phyloP scores from a whole-genome alignment of 2,113 vertebrate genomes.

The Tragelaphus scriptus region DNA sequence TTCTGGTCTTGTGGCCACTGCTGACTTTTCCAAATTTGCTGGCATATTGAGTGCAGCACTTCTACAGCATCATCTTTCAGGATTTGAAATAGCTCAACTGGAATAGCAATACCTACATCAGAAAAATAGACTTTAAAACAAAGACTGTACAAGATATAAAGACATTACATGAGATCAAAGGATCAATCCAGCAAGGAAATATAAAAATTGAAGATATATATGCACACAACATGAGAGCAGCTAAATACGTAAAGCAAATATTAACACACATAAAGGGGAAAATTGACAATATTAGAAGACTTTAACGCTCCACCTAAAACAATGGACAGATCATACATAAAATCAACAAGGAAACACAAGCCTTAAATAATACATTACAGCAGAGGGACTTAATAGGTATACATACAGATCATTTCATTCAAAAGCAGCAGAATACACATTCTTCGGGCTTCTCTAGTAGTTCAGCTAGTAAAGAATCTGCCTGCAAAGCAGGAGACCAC shows the following conservation, averaged over 20 bases:
- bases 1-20: too few species aligned
- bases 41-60: too few species aligned
- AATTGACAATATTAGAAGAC: neutral
- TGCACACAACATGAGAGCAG: neutral
- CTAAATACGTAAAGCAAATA: neutral
- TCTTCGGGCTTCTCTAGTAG: neutral
- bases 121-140: neutral
- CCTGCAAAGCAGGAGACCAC: neutral
- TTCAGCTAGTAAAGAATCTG: neutral
- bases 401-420: neutral
- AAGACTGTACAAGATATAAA: neutral
- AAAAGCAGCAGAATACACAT: neutral
- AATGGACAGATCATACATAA: neutral
- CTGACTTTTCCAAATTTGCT: too few species aligned
- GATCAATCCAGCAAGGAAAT: neutral
- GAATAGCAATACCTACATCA: neutral
- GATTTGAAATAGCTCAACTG: neutral
- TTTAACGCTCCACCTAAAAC: neutral
- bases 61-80: too few species aligned
- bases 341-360: neutral
- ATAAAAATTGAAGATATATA: neutral
- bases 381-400: neutral
- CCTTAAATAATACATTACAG: neutral
- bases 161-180: neutral
- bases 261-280: neutral